A percentile compares a stretch with the other conserved stretches of the same genome.
These are phyloP conservation scores for Geothlypis trichas DNA, from an alignment of 2,113 vertebrate genomes.

Conservation along the genomic window DNA sequence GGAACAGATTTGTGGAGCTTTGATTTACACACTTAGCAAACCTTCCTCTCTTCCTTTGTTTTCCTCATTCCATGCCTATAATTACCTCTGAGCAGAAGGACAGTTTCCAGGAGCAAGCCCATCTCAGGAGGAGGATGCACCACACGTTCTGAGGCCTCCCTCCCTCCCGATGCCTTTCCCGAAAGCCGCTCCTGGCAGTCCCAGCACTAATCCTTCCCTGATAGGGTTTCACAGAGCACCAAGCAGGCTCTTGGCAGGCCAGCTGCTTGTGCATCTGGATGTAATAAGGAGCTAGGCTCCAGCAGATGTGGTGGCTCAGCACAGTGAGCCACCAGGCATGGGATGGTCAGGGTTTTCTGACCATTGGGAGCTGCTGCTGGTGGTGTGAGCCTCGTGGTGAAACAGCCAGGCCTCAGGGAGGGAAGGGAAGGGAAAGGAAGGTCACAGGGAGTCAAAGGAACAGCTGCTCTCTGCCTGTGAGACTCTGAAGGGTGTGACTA, in stretches of 20 bases:
- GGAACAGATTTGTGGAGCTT: not conserved
- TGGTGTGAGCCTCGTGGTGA: not conserved
- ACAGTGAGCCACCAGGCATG: not conserved
- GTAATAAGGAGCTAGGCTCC: constrained; percentile 45
- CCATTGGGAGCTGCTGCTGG: not conserved
- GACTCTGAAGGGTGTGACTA: not conserved
- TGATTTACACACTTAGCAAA: not conserved
- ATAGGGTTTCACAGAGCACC: constrained; percentile 40
- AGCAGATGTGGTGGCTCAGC: constrained; percentile 15
- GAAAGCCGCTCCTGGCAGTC: constrained; percentile 18
- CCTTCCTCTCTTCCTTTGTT: not conserved
- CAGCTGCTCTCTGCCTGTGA: not conserved
- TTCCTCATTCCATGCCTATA: not conserved
- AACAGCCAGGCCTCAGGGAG: not conserved
- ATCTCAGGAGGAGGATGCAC: not conserved
- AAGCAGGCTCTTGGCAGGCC: constrained; percentile 37
- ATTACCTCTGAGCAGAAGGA: not conserved
- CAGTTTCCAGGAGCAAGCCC: not conserved
- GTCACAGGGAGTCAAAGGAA: not conserved
- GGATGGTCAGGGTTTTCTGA: not conserved
- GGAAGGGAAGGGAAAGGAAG: not conserved
- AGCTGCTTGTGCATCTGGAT: constrained; percentile 63
- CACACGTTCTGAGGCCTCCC: not conserved
- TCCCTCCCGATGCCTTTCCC: not conserved
- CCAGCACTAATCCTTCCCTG: not conserved